These are phyloP conservation scores for Burhinus oedicnemus DNA, from an alignment of 2,113 vertebrate species.

Conservation along the genomic window DNA sequence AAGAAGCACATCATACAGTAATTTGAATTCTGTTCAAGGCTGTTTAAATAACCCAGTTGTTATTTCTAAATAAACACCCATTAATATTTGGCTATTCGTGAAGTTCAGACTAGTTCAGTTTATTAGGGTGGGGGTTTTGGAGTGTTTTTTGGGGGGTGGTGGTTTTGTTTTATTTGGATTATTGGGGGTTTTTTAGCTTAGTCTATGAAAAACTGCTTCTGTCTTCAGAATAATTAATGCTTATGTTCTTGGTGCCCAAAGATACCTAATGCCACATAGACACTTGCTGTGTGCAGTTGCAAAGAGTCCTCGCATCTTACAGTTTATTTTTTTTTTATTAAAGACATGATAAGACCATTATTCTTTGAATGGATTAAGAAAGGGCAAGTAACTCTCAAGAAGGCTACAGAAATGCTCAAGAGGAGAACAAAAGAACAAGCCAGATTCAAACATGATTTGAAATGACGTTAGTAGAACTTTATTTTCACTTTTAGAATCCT, in stretches of 20 bases:
- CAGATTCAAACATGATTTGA: neutral
- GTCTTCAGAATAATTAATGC: neutral
- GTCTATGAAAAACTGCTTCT: neutral
- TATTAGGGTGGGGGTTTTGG: neutral
- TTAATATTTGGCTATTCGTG: neutral
- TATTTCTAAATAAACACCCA: neutral
- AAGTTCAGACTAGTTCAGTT: neutral
- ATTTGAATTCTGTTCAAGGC: neutral
- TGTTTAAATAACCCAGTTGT: neutral
- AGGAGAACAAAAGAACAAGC: neutral
- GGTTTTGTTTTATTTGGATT: neutral
- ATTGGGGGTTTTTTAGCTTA: neutral
- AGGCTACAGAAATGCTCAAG: neutral
- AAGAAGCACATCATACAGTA: neutral
- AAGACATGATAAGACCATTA: neutral
- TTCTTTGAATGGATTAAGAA: neutral
- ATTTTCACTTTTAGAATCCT: neutral
- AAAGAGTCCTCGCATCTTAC: neutral
- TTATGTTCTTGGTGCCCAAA: neutral
- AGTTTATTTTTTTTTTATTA: neutral
- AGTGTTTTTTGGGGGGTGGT: rapidly evolving
- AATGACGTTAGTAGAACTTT: neutral
- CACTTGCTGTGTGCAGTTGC: neutral
- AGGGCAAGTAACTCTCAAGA: neutral
- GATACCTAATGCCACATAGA: neutral